These are phyloP conservation scores for Turritopsis rubra DNA, from an alignment of 30 jellyfish, hydroid and myxozoan genomes.

Conservation along the genomic window DNA sequence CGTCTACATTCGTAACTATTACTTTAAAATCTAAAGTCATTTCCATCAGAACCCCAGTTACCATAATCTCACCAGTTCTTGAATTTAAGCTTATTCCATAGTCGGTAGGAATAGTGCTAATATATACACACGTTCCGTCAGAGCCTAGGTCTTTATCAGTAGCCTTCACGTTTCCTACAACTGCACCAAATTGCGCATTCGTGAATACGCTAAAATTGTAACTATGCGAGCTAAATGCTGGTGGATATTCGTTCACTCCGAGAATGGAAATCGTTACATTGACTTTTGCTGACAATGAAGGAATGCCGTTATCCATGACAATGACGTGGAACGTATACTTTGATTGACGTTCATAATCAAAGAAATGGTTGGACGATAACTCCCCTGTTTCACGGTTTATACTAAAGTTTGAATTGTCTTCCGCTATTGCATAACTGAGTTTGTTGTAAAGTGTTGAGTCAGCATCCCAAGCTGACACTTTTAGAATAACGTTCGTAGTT, in stretches of 20 bases:
- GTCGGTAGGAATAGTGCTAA: neutral
- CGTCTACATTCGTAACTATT: neutral
- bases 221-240: neutral
- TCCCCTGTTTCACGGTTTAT: slow-evolving; percentile 42
- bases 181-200: neutral
- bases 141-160: slow-evolving; percentile 19
- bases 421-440: neutral
- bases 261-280: slow-evolving; percentile 41
- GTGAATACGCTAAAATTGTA: slow-evolving; percentile 11
- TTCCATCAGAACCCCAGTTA: neutral
- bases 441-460: neutral
- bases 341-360: slow-evolving; percentile 45
- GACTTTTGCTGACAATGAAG: slow-evolving; percentile 41
- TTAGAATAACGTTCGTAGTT: neutral
- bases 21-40: neutral
- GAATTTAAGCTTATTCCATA: slow-evolving; percentile 6
- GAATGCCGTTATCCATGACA: slow-evolving; percentile 64
- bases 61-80: neutral
- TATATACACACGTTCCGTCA: slow-evolving; percentile 7
- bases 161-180: slow-evolving; percentile 19
- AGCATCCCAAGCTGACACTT: slow-evolving; percentile 5
- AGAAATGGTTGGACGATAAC: slow-evolving; percentile 29
- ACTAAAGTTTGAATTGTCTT: slow-evolving; percentile 1
- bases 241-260: slow-evolving; percentile 67
- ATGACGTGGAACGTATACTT: slow-evolving; percentile 27